A percentile compares a stretch with the other conserved stretches of the same genome.
Evolutionary conservation across 2,888 invertebrate species (phyloP).

Genomic region (Cheiracanthium punctorium): DNA sequence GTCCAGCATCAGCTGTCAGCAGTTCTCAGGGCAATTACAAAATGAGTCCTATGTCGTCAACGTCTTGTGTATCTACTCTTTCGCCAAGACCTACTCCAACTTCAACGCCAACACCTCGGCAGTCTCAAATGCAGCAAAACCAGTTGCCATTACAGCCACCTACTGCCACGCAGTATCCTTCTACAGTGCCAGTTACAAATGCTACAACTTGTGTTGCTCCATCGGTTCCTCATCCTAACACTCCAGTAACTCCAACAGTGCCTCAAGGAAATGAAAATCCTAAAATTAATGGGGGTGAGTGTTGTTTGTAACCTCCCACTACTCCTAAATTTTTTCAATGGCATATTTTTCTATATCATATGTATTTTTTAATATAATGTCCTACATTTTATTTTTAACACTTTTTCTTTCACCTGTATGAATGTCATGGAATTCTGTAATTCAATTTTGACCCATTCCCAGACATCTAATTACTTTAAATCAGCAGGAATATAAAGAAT

Average conservation of each 20-base stretch:
- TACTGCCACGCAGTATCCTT: conserved; percentile 21
- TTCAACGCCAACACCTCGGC: conserved; percentile 45
- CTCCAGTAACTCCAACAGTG: conserved; percentile 35
- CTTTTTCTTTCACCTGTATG: too few species aligned
- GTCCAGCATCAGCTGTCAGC: conserved; percentile 41
- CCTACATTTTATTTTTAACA: too few species aligned
- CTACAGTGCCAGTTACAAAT: neutral
- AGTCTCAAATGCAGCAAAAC: conserved; percentile 9
- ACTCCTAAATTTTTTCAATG: too few species aligned
- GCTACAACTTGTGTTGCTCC: conserved; percentile 8
- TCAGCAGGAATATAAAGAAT: too few species aligned
- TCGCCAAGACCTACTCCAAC: conserved; percentile 51
- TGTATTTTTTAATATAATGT: too few species aligned
- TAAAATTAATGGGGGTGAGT: conserved; percentile 56
- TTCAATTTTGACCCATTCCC: too few species aligned
- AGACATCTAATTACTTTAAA: too few species aligned
- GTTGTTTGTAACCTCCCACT: too few species aligned
- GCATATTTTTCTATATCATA: too few species aligned
- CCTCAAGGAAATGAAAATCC: conserved; percentile 49
- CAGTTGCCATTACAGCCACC: conserved; percentile 29
- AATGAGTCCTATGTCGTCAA: conserved; percentile 35
- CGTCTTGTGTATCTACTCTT: conserved; percentile 31
- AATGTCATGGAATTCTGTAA: too few species aligned
- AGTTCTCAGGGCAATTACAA: conserved; percentile 53
- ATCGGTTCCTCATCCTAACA: conserved; percentile 21